These are phyloP conservation scores for Acropternis orthonyx DNA, from an alignment of 2,797 vertebrate species.

Conservation along the genomic window DNA sequence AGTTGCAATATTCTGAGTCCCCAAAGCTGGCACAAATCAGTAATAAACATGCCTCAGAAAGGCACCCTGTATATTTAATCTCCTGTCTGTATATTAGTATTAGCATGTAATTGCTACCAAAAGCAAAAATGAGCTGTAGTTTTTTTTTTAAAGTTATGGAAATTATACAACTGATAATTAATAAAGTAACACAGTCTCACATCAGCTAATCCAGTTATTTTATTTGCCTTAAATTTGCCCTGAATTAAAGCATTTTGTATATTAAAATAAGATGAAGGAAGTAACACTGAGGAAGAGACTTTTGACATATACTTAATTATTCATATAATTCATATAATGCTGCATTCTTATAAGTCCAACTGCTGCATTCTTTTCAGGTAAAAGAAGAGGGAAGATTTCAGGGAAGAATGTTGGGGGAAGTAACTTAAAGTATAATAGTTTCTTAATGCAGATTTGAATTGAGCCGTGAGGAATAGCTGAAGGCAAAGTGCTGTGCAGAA, in stretches of 20 bases:
- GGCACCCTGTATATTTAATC: not conserved
- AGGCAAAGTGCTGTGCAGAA: not conserved
- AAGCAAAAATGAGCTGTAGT: not conserved
- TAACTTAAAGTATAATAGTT: not conserved
- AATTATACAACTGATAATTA: not conserved
- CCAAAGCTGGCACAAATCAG: not conserved
- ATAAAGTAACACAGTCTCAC: not conserved
- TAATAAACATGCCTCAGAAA: not conserved
- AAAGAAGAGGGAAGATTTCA: not conserved
- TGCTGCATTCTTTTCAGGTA: not conserved
- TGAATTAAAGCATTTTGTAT: not conserved
- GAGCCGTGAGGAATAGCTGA: not conserved
- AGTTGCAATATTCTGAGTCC: not conserved
- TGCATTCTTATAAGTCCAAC: not conserved
- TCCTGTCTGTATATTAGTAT: not conserved
- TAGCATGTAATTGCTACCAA: not conserved
- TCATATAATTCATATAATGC: not conserved
- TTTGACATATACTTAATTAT: not conserved
- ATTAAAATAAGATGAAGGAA: not conserved
- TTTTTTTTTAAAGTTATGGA: not conserved
- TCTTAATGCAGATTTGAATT: not conserved
- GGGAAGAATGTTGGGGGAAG: not conserved
- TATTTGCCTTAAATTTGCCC: not conserved
- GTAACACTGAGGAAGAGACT: not conserved
- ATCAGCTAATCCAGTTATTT: not conserved